These are phyloP conservation scores for Rhabdomys dilectus DNA, from an alignment of 2,113 vertebrate species.

Conservation along the genomic window DNA sequence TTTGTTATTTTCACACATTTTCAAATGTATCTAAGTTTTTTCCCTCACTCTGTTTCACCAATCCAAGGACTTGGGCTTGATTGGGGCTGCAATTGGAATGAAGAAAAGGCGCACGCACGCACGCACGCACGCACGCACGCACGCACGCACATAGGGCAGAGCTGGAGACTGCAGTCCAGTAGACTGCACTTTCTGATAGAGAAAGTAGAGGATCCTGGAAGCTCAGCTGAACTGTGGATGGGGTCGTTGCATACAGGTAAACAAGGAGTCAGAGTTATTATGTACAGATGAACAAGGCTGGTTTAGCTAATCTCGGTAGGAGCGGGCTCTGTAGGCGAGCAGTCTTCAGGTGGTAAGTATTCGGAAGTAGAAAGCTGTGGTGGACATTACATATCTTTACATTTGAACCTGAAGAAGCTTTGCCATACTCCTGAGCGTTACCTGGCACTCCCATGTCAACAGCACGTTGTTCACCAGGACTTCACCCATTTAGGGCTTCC, in stretches of 20 bases:
- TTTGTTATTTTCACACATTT: neutral
- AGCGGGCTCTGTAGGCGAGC: neutral
- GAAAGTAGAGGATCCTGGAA: neutral
- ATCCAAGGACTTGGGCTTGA: neutral
- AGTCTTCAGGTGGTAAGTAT: neutral
- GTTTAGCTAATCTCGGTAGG: neutral
- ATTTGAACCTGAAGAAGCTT: neutral
- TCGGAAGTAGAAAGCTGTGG: neutral
- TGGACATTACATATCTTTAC: neutral
- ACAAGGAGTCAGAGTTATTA: neutral
- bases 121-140: too few relatives aligned
- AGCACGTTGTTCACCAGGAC: neutral
- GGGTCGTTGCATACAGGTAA: neutral
- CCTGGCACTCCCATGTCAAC: too few relatives aligned
- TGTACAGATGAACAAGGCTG: neutral
- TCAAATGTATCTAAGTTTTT: neutral
- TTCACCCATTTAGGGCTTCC: too few relatives aligned
- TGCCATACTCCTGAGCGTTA: neutral
- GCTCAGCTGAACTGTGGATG: neutral
- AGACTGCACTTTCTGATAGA: neutral
- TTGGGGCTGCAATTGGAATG: neutral
- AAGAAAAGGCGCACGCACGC: neutral
- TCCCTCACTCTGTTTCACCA: neutral
- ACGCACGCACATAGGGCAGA: too few relatives aligned
- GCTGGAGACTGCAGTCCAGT: neutral